Base-by-base conservation (phyloP, 2,888 invertebrate species). In the Drosophila eohydei region DNA sequence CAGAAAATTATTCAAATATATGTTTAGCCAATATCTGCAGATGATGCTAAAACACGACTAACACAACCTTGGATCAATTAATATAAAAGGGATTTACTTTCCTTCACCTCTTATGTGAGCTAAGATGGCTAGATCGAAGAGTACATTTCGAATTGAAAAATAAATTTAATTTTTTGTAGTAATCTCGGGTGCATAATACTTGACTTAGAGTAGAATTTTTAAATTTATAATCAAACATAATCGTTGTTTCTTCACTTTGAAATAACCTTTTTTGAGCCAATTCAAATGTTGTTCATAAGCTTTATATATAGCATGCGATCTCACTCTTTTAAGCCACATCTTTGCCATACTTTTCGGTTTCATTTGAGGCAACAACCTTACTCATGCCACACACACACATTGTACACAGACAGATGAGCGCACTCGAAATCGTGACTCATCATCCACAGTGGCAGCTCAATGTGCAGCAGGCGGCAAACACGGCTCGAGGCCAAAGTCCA, bases 401-500 rank as follows among this genome's bases (percentile, higher is more conserved):
- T 36, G 5, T 5, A n/a, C 50, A 36, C 40, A 44, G 28, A 21
- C 41, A 68, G 9, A 59, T 43, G 52, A 54, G 50, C 50, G 58
- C 61, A 80, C 65, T 80, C 38, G n/a, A 62, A 63, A 26, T 71
- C 77, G 80, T 77, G 77, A 77, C 77, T 77, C 85, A 74, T 71
- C 81, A 74, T 64, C 63, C 57, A 38, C 82, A 34, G 61, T 61
- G 86, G 69, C 76, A 70, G 66, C 72, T 74, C 55, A 63, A 57
- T 64, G 71, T 65, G 72, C 73, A 54, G 48, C 87, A 62, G 32
- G 36, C 63, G 28, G 59, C 64, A 62, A 32, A 48, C 69, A 60
- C 61, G 66, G 58, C 72, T 69, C 63, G 74, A 70, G 81, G 85
- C 80, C 89, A 84, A 84, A 84, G 84, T 84, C 84, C 88, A 89